A percentile compares a stretch with the other conserved stretches of the same genome.
Evolutionary conservation across 2,113 vertebrate species (phyloP).

Genomic region (Centropus bengalensis): DNA sequence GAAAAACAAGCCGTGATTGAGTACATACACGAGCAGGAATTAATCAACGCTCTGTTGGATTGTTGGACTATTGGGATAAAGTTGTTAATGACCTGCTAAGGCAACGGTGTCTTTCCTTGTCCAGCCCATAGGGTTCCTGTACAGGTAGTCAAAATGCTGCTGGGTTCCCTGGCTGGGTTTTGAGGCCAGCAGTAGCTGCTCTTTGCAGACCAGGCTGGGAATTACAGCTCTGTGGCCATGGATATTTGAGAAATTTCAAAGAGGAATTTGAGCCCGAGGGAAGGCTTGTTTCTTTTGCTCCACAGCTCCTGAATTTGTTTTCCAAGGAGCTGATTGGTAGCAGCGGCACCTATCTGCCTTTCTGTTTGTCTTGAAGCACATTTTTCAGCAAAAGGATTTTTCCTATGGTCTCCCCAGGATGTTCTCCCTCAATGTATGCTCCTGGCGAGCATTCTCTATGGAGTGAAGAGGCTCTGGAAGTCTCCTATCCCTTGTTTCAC

Average conservation of each 20-base stretch:
- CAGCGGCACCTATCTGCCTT: conserved; percentile 53
- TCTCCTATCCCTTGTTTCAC: neutral
- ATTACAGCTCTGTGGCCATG: neutral
- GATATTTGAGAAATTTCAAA: conserved; percentile 21
- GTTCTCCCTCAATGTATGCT: neutral
- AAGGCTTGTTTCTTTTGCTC: conserved; percentile 33
- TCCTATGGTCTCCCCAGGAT: conserved; percentile 36
- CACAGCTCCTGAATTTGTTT: neutral
- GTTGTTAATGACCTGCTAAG: neutral
- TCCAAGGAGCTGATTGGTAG: conserved; percentile 52
- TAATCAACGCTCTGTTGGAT: neutral
- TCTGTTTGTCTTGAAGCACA: conserved; percentile 3
- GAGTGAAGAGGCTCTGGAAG: neutral
- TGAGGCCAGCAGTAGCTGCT: neutral
- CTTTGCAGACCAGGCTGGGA: neutral
- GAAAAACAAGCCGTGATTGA: neutral
- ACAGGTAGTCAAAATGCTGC: neutral
- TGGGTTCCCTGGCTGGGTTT: neutral
- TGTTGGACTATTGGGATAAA: neutral
- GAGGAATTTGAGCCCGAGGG: conserved; percentile 28
- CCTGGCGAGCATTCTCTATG: neutral
- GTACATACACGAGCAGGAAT: neutral
- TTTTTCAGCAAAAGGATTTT: conserved; percentile 1
- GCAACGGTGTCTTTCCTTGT: neutral
- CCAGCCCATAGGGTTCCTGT: neutral